These are phyloP conservation scores for Nymphalis io DNA, from an alignment of 1,140 invertebrate genomes.

Conservation along the genomic window DNA sequence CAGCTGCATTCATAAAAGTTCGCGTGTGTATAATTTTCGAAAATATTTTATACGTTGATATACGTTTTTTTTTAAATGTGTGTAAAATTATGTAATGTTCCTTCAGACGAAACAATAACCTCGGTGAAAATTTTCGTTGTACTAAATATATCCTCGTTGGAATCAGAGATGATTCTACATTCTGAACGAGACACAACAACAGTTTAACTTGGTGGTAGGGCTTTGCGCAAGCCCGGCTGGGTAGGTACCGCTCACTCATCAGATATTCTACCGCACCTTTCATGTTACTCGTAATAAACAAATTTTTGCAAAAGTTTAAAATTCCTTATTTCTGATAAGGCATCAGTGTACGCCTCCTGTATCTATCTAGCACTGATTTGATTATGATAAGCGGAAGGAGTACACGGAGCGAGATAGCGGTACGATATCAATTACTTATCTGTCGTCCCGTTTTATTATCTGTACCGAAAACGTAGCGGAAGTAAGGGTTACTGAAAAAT, in stretches of 20 bases:
- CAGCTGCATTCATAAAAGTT: not conserved
- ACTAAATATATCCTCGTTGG: slow-evolving; percentile 17
- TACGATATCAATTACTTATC: slow-evolving; percentile 33
- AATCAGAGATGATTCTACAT: no score
- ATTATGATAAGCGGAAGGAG: slow-evolving; percentile 38
- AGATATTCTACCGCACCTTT: no score
- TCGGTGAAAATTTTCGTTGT: slow-evolving; percentile 30
- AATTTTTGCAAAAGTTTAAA: slow-evolving; percentile 6
- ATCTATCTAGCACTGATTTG: slow-evolving; percentile 48
- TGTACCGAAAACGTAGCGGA: slow-evolving; percentile 41
- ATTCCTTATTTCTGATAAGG: not conserved
- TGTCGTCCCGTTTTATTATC: slow-evolving; percentile 43
- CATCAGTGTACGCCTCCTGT: slow-evolving; percentile 14
- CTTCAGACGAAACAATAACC: slow-evolving; percentile 29
- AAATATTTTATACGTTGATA: not conserved
- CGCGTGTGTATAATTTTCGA: not conserved
- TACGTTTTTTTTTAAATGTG: slow-evolving; percentile 26
- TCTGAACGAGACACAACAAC: no score
- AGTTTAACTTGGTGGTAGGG: no score
- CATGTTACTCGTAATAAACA: no score
- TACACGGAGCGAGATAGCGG: slow-evolving; percentile 30
- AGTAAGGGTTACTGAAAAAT: slow-evolving; percentile 35
- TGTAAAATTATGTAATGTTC: slow-evolving; percentile 15
- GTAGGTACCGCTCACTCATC: no score
- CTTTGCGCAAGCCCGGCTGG: no score